Percentiles rank a stretch among this genome's conserved stretches.
These are phyloP conservation scores for Chlorocebus sabaeus DNA, from an alignment of 2,113 vertebrate genomes.

Conservation along the genomic window DNA sequence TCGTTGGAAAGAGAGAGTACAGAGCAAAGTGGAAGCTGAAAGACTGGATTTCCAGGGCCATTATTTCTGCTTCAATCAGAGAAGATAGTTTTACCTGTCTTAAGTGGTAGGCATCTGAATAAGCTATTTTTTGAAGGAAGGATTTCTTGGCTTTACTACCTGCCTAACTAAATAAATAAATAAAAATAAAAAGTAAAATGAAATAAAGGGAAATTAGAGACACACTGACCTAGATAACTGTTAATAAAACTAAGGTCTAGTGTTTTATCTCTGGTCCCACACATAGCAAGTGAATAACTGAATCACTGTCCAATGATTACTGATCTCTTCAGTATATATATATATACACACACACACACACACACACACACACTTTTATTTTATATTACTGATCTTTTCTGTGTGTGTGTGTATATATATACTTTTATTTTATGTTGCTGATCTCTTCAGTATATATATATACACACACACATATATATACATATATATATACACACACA, in stretches of 20 bases:
- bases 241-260: neutral
- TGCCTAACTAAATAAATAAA: neutral
- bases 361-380: too few species aligned
- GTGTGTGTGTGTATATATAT: too few species aligned
- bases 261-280: neutral
- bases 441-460: too few species aligned
- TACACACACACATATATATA: too few species aligned
- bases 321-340: neutral
- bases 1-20: neutral
- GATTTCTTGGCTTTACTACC: neutral
- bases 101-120: neutral
- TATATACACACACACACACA: neutral
- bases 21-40: neutral
- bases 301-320: neutral
- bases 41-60: neutral
- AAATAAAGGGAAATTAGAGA: neutral
- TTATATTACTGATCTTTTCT: too few species aligned
- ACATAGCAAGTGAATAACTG: neutral
- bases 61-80: neutral
- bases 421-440: too few species aligned
- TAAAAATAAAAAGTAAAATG: neutral
- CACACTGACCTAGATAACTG: neutral
- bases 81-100: neutral
- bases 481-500: too few species aligned
- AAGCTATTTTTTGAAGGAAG: neutral